Base-by-base conservation (phyloP, 2,888 invertebrate species). In the Bellardia bayeri region DNA sequence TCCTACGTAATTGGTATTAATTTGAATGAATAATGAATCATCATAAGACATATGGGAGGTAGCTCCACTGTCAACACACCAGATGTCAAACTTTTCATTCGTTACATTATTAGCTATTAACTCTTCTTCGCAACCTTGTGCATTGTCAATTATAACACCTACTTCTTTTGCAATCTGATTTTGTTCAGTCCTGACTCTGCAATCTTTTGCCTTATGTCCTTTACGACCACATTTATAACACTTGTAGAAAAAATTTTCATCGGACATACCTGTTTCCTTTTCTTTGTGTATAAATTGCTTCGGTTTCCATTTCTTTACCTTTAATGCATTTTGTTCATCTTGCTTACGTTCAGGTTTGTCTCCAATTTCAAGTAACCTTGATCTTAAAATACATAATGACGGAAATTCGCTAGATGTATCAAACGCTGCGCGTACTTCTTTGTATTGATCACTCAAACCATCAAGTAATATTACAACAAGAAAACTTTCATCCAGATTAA, bases 31-130 rank as follows among this genome's bases (percentile, higher is more conserved):
- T 8, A 16, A 42, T 8, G 51, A 61, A 3, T 71, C 30, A 13
- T 40, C 16, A 33, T 45, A 80, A 42, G 33, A 71, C 80, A 68
- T 80, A 45, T 80, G 58, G 37, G 23, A 69, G 5, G 80, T 80
- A 40, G 80, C 80, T 5, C 75, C 66, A 82, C 75, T 82, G 8
- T 75, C 66, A 37, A 82, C 16, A 40, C 64, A 75, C 82, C 75
- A 75, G 6, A 66, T 40, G 30, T 78, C 54, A 42, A 56, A 72
- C 5, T 40, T 23, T 7, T 42, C 7, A 72, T 42, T 54, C 9
- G 3, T 23, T 1, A 23, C 42, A 42, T 2, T 23, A 23, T 42
- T 58, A 16, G 11, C 33, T 33, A 9, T 37, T 14, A 23, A 13
- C 30, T 58, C 40, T 14, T 72, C 8, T 14, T 72, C 8, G 14